These are phyloP conservation scores for Carcina quercana DNA, from an alignment of 2,888 invertebrate species.

Conservation along the genomic window DNA sequence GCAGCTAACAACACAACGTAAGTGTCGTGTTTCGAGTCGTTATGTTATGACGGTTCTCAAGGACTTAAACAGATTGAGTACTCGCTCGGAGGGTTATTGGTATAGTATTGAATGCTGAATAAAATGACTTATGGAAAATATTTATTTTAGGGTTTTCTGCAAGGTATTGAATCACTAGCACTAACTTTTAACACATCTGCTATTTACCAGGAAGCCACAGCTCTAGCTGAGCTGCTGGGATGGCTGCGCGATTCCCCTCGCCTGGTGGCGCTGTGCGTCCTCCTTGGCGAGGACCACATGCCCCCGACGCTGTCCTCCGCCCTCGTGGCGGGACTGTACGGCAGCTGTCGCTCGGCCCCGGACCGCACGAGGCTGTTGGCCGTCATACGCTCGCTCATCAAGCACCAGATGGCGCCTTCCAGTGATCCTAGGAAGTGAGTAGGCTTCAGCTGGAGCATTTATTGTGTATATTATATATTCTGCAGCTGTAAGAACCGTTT, in stretches of 20 bases:
- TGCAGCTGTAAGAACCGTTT: too few species aligned
- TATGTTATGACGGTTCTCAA: too few species aligned
- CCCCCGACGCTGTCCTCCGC: conserved; percentile 47
- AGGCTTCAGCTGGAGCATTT: not conserved
- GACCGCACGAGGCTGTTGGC: conserved; percentile 51
- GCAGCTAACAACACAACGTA: too few species aligned
- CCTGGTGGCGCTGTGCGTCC: conserved; percentile 57
- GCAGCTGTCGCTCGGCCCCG: conserved; percentile 46
- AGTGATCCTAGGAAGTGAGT: conserved; percentile 64
- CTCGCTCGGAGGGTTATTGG: too few species aligned
- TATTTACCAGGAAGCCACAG: conserved; percentile 62
- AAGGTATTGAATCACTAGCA: too few species aligned
- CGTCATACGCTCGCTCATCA: conserved; percentile 54
- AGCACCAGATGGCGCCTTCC: conserved; percentile 55
- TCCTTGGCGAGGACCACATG: conserved; percentile 60
- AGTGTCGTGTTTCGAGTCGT: too few species aligned
- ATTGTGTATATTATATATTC: too few species aligned
- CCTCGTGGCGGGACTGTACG: conserved; percentile 57
- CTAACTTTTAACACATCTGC: too few species aligned
- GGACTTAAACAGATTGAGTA: too few species aligned
- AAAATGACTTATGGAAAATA: too few species aligned
- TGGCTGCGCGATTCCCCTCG: conserved; percentile 65
- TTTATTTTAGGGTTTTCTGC: too few species aligned
- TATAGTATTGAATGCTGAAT: too few species aligned
- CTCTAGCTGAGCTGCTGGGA: conserved; percentile 59